Percentiles rank a stretch among this genome's conserved stretches.
phyloP scores from a whole-genome alignment of 2,113 vertebrate species.

The Halichoeres trimaculatus region DNA sequence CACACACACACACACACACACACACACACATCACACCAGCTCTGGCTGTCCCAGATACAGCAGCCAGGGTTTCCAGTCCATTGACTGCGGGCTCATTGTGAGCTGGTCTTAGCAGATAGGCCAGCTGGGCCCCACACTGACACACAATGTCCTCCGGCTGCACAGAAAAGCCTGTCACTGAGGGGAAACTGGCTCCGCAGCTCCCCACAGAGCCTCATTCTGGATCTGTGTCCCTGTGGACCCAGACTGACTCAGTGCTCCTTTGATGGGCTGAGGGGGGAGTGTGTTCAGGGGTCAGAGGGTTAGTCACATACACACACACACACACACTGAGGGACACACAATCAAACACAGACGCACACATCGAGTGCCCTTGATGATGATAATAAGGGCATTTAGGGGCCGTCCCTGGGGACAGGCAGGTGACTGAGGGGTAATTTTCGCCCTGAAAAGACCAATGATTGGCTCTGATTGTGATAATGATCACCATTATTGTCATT shows the following conservation, averaged over 20 bases:
- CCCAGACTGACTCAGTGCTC: slow-evolving; percentile 59
- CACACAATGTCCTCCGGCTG: slow-evolving; percentile 74
- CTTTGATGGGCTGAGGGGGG: slow-evolving; percentile 55
- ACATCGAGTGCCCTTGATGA: slow-evolving; percentile 78
- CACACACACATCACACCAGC: slow-evolving; percentile 56
- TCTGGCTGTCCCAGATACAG: slow-evolving; percentile 75
- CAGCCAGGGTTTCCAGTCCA: slow-evolving; percentile 77
- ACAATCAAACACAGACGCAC: slow-evolving; percentile 29
- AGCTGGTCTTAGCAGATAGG: slow-evolving; percentile 80
- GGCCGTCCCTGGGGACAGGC: slow-evolving; percentile 75
- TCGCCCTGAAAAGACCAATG: slow-evolving; percentile 81
- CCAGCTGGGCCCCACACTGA: slow-evolving; percentile 81
- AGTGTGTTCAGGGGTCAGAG: slow-evolving; percentile 56
- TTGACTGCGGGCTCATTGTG: slow-evolving; percentile 80
- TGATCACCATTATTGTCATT: slow-evolving; percentile 81
- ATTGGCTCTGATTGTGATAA: slow-evolving; percentile 83
- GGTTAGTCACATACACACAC: slow-evolving; percentile 58
- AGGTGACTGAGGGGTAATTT: slow-evolving; percentile 83
- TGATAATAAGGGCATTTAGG: slow-evolving; percentile 82
- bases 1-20: slow-evolving; percentile 39
- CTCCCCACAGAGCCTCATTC: slow-evolving; percentile 71
- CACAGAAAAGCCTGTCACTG: slow-evolving; percentile 63
- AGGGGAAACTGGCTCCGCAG: slow-evolving; percentile 62
- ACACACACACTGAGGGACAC: slow-evolving; percentile 11
- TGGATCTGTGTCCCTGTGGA: slow-evolving; percentile 69